A percentile compares a stretch with the other conserved stretches of the same genome.
Conservation (phyloP, 2,888 invertebrate species). For the Sarcophaga variegata region DNA sequence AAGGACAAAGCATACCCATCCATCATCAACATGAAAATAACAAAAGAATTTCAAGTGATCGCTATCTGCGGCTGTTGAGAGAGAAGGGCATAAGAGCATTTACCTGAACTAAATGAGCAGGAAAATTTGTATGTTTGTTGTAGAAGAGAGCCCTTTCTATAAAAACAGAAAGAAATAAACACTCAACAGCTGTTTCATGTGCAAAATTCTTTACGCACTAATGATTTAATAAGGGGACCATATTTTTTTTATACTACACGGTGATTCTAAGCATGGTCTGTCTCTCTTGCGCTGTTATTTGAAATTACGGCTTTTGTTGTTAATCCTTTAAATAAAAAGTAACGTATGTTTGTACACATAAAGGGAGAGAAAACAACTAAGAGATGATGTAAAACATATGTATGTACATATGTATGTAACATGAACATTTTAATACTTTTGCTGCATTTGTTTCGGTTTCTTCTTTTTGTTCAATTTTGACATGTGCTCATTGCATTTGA, state of each 20-base stretch:
- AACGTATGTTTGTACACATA: constrained; percentile 23
- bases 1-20: constrained; percentile 7
- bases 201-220: constrained; percentile 32
- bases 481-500: constrained; percentile 9
- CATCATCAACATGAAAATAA: not conserved
- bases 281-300: constrained; percentile 13
- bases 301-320: not conserved
- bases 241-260: constrained; percentile 4
- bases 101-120: constrained; percentile 9
- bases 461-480: constrained; percentile 3
- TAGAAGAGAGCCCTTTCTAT: too few relatives aligned
- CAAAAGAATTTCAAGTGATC: constrained; percentile 19
- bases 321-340: constrained; percentile 25
- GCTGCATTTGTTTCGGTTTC: not conserved
- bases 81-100: not conserved
- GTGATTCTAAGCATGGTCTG: not conserved
- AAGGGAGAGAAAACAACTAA: too few relatives aligned
- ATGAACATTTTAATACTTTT: constrained; percentile 1
- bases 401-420: too few relatives aligned
- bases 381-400: too few relatives aligned
- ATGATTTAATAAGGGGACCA: constrained; percentile 37
- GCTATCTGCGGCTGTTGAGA: not conserved
- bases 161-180: too few relatives aligned
- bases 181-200: constrained; percentile 53
- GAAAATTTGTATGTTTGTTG: too few relatives aligned